Evolutionary conservation across 1,140 invertebrate species (phyloP).

Genomic region (Trachymyrmex cornetzi): DNA sequence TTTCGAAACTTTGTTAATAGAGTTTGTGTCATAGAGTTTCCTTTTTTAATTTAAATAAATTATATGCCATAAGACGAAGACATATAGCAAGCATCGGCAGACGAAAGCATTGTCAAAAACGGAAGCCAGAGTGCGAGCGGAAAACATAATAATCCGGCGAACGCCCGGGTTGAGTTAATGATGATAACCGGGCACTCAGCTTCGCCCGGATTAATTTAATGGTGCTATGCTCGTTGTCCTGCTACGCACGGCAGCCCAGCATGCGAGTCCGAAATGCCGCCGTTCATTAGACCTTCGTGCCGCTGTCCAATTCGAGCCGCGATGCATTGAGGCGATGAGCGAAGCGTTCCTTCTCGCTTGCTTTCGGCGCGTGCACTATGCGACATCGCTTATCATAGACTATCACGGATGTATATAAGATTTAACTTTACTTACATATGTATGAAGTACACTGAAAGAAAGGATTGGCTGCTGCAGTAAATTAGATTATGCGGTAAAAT

Average conservation of each 20-base stretch:
- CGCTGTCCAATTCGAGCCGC: conserved; percentile 65
- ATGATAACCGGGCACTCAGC: conserved; percentile 77
- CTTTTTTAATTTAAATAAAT: too few relatives aligned
- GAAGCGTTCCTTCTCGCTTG: neutral
- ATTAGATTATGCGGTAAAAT: too few relatives aligned
- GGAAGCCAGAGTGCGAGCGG: conserved; percentile 49
- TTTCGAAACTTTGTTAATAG: too few relatives aligned
- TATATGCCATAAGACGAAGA: neutral
- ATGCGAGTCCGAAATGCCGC: conserved; percentile 56
- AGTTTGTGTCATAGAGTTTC: too few relatives aligned
- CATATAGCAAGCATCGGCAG: conserved; percentile 9
- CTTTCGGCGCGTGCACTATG: neutral
- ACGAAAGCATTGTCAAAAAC: conserved; percentile 49
- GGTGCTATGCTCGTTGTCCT: conserved; percentile 39
- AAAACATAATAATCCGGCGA: conserved; percentile 76
- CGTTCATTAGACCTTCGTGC: conserved; percentile 62
- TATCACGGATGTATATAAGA: neutral
- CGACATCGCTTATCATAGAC: neutral
- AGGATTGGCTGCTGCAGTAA: too few relatives aligned
- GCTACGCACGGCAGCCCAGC: conserved; percentile 20
- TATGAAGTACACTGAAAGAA: too few relatives aligned
- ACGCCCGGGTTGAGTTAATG: conserved; percentile 68
- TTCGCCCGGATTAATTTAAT: conserved; percentile 76
- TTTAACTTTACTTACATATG: too few relatives aligned
- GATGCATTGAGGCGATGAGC: conserved; percentile 26